Evolutionary conservation across 64 coral and sea anemone species (phyloP).

Genomic region (Trachythela sp.): DNA sequence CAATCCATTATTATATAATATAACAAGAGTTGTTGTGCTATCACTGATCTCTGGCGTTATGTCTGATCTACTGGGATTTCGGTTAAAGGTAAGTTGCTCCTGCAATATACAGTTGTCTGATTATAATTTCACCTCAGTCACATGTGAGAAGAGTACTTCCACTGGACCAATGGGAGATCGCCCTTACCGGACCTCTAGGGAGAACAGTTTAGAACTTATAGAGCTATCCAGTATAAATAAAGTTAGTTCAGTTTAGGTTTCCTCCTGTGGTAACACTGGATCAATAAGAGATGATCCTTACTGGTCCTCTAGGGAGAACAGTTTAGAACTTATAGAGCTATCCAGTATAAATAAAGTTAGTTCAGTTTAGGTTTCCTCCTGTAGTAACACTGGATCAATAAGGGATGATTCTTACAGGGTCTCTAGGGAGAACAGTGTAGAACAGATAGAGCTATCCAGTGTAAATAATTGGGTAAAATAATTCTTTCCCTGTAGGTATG

Average conservation of each 20-base stretch:
- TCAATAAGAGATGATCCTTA: no score
- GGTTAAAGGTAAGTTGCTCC: constrained; percentile 69
- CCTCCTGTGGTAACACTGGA: no score
- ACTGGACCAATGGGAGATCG: neutral
- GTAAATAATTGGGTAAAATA: neutral
- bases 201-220: no score
- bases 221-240: no score
- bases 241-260: neutral
- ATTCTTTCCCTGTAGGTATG: neutral
- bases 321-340: no score
- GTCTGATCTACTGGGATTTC: constrained; percentile 91
- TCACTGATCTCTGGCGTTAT: constrained; percentile 96
- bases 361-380: neutral
- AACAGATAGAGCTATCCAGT: no score
- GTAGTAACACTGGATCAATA: no score
- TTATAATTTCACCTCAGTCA: neutral
- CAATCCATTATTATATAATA: constrained; percentile 91
- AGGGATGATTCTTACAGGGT: no score
- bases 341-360: neutral
- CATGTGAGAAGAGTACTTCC: neutral
- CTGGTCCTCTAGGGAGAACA: no score
- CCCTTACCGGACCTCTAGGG: no score
- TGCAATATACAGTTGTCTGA: no score
- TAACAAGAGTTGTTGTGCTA: constrained; percentile 81
- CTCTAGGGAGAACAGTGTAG: no score